Evolutionary conservation across 2,888 invertebrate species (phyloP).

Genomic region (Ectemnius lituratus): DNA sequence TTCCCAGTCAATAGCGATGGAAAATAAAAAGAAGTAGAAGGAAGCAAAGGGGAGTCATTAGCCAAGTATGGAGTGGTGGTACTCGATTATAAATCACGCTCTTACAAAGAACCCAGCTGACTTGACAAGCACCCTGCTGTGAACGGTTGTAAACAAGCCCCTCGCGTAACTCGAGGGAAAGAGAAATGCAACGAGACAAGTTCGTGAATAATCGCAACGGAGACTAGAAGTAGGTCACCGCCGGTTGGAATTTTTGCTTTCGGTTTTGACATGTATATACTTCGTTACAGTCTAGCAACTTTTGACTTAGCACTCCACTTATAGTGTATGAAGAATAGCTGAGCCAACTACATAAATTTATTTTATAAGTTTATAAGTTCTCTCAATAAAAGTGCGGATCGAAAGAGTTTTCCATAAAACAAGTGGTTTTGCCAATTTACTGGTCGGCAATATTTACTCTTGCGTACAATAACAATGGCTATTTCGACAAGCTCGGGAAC

Average conservation of each 20-base stretch:
- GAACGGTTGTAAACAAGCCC: conserved; percentile 51
- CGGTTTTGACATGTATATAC: conserved; percentile 28
- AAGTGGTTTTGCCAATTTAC: no score
- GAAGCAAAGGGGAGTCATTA: conserved; percentile 28
- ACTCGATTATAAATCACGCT: conserved; percentile 57
- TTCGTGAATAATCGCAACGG: conserved; percentile 50
- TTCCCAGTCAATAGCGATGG: no score
- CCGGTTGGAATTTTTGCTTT: conserved; percentile 60
- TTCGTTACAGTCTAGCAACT: no score
- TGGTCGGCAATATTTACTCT: no score
- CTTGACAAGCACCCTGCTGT: conserved; percentile 22
- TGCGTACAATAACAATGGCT: no score
- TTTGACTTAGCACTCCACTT: no score
- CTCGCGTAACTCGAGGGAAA: conserved; percentile 14
- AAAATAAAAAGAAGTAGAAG: conserved; percentile 4
- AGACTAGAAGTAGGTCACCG: conserved; percentile 53
- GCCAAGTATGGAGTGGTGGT: conserved; percentile 23
- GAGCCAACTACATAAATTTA: no score
- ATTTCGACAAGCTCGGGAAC: no score
- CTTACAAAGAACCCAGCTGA: conserved; percentile 40
- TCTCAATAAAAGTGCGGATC: no score
- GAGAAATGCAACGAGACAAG: conserved; percentile 29
- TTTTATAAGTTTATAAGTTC: no score
- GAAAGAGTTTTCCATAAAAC: no score
- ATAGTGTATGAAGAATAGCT: no score